phyloP scores from a whole-genome alignment of 2,113 vertebrate species.

The Myodes glareolus region DNA sequence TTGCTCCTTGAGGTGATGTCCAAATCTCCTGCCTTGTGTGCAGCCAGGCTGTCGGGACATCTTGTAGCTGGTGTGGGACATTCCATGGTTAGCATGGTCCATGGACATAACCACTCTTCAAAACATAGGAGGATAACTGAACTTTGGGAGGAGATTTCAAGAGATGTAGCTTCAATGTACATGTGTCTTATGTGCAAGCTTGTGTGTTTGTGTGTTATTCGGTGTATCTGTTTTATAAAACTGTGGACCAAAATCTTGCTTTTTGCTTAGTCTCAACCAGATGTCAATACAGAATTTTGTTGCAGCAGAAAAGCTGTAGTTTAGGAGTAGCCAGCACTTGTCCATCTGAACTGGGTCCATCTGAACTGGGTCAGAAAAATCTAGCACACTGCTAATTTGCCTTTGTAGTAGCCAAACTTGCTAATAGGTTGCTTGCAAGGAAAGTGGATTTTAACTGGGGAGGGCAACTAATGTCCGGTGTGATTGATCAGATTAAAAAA shows the following conservation, averaged over 20 bases:
- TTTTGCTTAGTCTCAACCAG: neutral
- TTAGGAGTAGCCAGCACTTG: neutral
- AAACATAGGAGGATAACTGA: neutral
- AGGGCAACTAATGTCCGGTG: slow-evolving; percentile 52
- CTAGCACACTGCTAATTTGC: slow-evolving; percentile 10
- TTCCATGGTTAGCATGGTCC: neutral
- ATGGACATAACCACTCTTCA: neutral
- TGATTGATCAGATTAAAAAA: slow-evolving; percentile 65
- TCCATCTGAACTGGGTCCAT: neutral
- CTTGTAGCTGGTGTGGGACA: neutral
- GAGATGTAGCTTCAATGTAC: neutral
- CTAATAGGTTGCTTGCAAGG: slow-evolving; percentile 32
- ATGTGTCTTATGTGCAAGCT: neutral
- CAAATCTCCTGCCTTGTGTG: neutral
- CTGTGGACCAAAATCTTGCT: neutral
- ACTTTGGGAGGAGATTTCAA: neutral
- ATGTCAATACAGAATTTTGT: slow-evolving; percentile 8
- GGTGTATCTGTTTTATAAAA: neutral
- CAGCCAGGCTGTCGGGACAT: neutral
- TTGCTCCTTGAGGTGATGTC: neutral
- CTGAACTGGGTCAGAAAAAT: slow-evolving; percentile 46
- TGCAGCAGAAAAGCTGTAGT: neutral
- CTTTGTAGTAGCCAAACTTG: slow-evolving; percentile 45
- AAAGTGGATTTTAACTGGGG: slow-evolving; percentile 63
- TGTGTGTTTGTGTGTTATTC: neutral